These are phyloP conservation scores for Leptopterna dolabrata DNA, from an alignment of 2,888 invertebrate genomes.

Conservation along the genomic window DNA sequence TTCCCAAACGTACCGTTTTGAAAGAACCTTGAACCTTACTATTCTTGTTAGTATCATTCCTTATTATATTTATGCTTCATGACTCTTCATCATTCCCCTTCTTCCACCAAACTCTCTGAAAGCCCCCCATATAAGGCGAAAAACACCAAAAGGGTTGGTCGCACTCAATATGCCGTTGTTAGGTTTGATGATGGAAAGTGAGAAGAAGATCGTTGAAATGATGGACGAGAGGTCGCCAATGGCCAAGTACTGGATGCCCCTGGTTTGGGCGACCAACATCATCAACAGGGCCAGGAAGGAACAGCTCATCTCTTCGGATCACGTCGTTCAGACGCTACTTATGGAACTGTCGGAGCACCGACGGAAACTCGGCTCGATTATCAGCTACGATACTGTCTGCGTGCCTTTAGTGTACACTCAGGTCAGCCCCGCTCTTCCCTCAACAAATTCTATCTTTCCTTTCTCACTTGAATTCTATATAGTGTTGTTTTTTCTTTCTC, in stretches of 20 bases:
- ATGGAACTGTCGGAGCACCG: slow-evolving; percentile 91
- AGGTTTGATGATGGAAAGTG: slow-evolving; percentile 92
- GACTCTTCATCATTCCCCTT: too few species aligned
- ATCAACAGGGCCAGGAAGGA: slow-evolving; percentile 90
- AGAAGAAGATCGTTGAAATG: slow-evolving; percentile 90
- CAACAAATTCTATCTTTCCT: not conserved
- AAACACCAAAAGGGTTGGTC: slow-evolving; percentile 24
- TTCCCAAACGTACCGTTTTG: too few species aligned
- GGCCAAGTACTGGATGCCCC: slow-evolving; percentile 94
- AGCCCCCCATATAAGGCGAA: not conserved
- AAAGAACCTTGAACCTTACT: too few species aligned
- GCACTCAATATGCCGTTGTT: slow-evolving; percentile 36
- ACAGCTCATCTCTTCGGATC: slow-evolving; percentile 86
- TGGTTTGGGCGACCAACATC: slow-evolving; percentile 93
- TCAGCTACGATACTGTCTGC: slow-evolving; percentile 92
- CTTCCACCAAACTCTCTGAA: too few species aligned
- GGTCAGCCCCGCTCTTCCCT: slow-evolving; percentile 69
- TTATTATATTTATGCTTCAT: too few species aligned
- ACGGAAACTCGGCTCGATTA: slow-evolving; percentile 83
- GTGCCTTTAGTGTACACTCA: slow-evolving; percentile 93
- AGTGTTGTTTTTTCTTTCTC: not conserved
- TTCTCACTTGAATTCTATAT: not conserved
- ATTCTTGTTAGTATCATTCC: too few species aligned
- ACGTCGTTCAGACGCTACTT: slow-evolving; percentile 90
- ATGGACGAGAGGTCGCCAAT: slow-evolving; percentile 89